Conservation (phyloP, 2,888 invertebrate species). For the Heteromurus nitidus region DNA sequence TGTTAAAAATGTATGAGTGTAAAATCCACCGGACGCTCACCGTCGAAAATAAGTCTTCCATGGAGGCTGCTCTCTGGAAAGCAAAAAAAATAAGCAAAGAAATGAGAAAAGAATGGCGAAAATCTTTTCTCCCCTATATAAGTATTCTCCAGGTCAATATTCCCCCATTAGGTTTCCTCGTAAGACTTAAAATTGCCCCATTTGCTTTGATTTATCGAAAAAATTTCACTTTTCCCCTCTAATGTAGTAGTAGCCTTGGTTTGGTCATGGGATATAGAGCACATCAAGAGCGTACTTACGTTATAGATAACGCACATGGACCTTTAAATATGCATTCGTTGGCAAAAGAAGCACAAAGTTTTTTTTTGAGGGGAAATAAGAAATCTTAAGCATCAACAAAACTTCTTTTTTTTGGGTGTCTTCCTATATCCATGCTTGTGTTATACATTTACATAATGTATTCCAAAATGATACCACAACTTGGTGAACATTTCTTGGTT, state of each 20-base stretch:
- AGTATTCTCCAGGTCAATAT: neutral
- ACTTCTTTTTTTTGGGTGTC: neutral
- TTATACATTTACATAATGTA: no score
- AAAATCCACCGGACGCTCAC: neutral
- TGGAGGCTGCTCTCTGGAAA: no score
- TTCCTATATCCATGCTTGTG: no score
- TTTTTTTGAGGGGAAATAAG: neutral
- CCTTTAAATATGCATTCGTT: conserved; percentile 5
- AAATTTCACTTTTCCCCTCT: conserved; percentile 13
- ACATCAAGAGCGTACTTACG: no score
- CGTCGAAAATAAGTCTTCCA: neutral
- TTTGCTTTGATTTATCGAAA: conserved; percentile 24
- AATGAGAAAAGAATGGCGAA: no score
- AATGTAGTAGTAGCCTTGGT: no score
- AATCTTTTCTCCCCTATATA: neutral
- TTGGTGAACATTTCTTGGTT: no score
- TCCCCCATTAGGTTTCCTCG: neutral
- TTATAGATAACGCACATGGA: no score
- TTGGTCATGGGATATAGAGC: neutral
- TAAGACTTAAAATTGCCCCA: conserved; percentile 20
- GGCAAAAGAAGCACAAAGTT: neutral
- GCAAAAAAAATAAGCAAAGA: no score
- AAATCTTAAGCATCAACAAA: neutral
- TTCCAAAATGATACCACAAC: no score
- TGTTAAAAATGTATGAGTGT: neutral